Evolutionary conservation across 2,888 invertebrate genomes (phyloP), one percentile per base, ranked within the genome.

Genomic region (Himalopsyche kuldschensis): DNA sequence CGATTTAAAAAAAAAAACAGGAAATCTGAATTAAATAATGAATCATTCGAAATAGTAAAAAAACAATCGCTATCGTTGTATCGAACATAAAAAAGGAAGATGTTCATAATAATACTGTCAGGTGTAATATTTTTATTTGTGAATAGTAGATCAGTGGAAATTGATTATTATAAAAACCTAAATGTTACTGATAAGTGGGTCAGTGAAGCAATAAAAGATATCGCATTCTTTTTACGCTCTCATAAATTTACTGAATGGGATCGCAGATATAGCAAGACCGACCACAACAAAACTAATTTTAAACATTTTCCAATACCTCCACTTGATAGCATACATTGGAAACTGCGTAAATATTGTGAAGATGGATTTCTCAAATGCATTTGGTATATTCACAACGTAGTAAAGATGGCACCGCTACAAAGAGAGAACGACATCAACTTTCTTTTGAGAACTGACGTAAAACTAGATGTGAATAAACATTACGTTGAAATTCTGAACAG

Each of bases 211-310:
- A 27, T 94, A 81, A 90, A 90, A 86, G 93, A 94, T 87, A 91
- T 94, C 75, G 94, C 93, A 0, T 94, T 93, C 88, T 94, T 92
- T 87, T 89, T 94, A 83, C 90, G 94, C 77, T 90, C 92, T 48
- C 92, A 94, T 87, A 94, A 94, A 89, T 94, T 94, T 88, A 93
- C 93, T 87, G 94, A 94, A 87, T 94, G 92, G 89, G 94, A 94
- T 88, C 90, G 81, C 89, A 93, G 82, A 90, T 92, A 87, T 90
- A 90, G 87, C 87, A 88, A 81, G 87, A 86, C 5, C 88, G 87
- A 84, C 89, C 89, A 15, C 86, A 46, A 84, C n/a, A 86, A 87
- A 79, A 87, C 87, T 41, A 89, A 91, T 87, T 92, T 90, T 87
- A 87, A 88, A 46, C 87, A 87, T 20, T 94, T 94, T 87, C 94